Evolutionary conservation across 2,888 invertebrate species (phyloP), one percentile per base, ranked within the genome.

Genomic region (Lasius platythorax): DNA sequence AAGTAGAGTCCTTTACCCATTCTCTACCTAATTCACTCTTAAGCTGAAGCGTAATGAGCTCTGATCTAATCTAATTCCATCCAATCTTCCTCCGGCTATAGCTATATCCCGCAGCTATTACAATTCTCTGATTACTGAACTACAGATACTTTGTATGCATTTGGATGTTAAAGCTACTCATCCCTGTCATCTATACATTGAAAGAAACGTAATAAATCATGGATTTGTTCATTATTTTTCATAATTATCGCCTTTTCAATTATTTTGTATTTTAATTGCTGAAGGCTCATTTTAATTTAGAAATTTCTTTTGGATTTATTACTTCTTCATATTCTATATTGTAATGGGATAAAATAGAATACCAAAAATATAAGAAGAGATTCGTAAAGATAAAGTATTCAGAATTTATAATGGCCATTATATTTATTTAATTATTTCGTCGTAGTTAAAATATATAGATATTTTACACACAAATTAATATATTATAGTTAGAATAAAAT

Each of bases 11-110:
- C 58, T 84, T 67, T 64, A 70, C 18, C 72, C 74, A 82, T 84
- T 87, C 86, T 83, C 79, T 70, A 76, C 43, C 85, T 88, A 87
- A 89, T 87, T 89, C 91, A 81, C 88, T 85, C 86, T 89, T 88
- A 87, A 91, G 88, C 85, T 83, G 5, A 84, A 74, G 67, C 75
- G 85, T 88, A 91, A 89, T 87, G 89, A 90, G 91, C 85, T 86
- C 91, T 85, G 89, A 90, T 91, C 87, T 91, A 90, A 90, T 89
- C 88, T 89, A 90, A 89, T 90, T 88, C 87, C 84, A 72, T 87
- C 87, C 87, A 85, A 88, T 87, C 86, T 90, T 84, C 85, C 84
- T 67, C 63, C 37, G 58, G 83, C 82, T 86, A 85, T 84, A 68
- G 74, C 56, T 73, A 82, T 68, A 83, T 72, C 89, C 84, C 81